These are phyloP conservation scores for Noctua janthe DNA, from an alignment of 2,888 invertebrate species.

Conservation along the genomic window DNA sequence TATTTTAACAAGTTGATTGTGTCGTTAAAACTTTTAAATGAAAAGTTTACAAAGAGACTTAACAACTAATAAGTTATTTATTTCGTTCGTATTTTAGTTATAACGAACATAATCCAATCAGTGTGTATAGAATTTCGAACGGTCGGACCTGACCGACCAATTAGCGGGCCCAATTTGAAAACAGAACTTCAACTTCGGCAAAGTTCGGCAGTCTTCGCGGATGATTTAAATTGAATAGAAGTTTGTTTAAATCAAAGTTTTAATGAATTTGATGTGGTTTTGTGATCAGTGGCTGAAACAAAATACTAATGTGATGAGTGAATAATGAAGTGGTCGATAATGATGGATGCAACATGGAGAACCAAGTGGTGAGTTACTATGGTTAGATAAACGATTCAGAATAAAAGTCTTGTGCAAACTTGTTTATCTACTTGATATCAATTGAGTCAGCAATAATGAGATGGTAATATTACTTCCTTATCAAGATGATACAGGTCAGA, in stretches of 20 bases:
- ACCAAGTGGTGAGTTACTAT: constrained; percentile 34
- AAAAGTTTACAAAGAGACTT: constrained; percentile 33
- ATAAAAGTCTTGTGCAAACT: neutral
- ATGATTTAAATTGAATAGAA: constrained; percentile 51
- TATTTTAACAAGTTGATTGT: constrained; percentile 1
- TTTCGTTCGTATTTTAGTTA: constrained; percentile 38
- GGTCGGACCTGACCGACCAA: constrained; percentile 52
- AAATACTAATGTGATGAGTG: constrained; percentile 21
- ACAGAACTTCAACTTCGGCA: constrained; percentile 47
- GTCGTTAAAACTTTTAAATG: constrained; percentile 21
- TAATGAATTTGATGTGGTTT: constrained; percentile 50
- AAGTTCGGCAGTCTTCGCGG: constrained; percentile 52
- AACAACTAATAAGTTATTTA: constrained; percentile 36
- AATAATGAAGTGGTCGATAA: constrained; percentile 30
- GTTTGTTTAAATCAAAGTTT: constrained; percentile 46
- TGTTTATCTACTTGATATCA: neutral
- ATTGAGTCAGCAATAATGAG: neutral
- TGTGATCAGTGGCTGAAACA: constrained; percentile 25
- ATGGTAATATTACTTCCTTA: neutral
- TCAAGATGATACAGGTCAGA: neutral
- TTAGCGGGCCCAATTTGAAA: constrained; percentile 60
- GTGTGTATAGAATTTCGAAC: constrained; percentile 47
- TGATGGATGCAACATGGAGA: constrained; percentile 61
- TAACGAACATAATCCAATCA: constrained; percentile 51
- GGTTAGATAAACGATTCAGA: neutral